Evolutionary conservation across 2,888 invertebrate genomes (phyloP).

Genomic region (Ferdinandea cuprea): DNA sequence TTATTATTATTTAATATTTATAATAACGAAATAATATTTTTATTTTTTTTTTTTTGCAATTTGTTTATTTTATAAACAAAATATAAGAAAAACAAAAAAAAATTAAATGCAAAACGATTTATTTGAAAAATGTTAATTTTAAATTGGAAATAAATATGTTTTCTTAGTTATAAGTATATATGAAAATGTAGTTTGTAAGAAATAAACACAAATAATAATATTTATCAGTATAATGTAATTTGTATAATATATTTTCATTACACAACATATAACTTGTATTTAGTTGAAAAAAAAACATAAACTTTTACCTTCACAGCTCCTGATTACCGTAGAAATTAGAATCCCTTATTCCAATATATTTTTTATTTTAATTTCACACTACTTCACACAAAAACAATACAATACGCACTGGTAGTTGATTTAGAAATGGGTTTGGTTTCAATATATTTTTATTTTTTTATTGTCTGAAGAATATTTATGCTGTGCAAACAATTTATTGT

Average conservation of each 20-base stretch:
- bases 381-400: neutral
- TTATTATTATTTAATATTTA: conserved; percentile 50
- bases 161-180: conserved; percentile 39
- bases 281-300: conserved; percentile 1
- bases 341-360: neutral
- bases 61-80: conserved; percentile 24
- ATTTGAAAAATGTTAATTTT: conserved; percentile 19
- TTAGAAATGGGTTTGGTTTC: conserved; percentile 22
- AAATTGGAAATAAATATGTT: conserved; percentile 31
- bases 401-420: conserved; percentile 24
- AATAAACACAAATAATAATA: conserved; percentile 21
- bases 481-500: neutral
- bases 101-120: conserved; percentile 37
- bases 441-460: neutral
- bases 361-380: conserved; percentile 20
- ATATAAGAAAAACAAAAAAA: conserved; percentile 30
- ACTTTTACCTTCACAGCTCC: conserved; percentile 23
- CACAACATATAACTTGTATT: conserved; percentile 33
- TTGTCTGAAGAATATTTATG: neutral
- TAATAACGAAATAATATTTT: conserved; percentile 17
- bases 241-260: conserved; percentile 49
- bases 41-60: conserved; percentile 18
- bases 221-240: conserved; percentile 52
- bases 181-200: conserved; percentile 28
- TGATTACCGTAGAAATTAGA: conserved; percentile 9